A percentile compares a stretch with the other conserved stretches of the same genome.
Conservation (phyloP, 2,888 invertebrate genomes). For the Podabrus alpinus region DNA sequence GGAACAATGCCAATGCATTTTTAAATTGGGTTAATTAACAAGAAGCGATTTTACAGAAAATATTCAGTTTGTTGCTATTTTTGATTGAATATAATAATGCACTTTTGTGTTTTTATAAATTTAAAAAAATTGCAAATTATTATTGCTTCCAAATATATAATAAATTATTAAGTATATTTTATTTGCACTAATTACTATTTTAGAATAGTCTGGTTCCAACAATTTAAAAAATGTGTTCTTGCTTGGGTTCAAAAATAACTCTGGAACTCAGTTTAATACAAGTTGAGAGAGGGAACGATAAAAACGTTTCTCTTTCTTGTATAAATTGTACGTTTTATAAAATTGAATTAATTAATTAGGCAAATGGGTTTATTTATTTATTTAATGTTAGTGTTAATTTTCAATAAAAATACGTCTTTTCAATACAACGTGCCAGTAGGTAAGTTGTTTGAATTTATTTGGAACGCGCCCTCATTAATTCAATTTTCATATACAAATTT, state of each 20-base stretch:
- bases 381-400: background rate
- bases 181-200: background rate
- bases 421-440: constrained; percentile 5
- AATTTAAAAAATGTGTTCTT: constrained; percentile 24
- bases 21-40: background rate
- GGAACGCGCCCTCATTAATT: background rate
- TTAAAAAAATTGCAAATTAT: background rate
- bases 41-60: background rate
- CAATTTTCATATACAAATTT: background rate
- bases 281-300: constrained; percentile 10
- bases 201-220: constrained; percentile 4
- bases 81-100: background rate
- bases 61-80: background rate
- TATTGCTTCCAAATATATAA: background rate
- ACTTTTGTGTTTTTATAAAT: background rate
- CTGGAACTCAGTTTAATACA: constrained; percentile 21
- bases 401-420: background rate
- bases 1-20: background rate
- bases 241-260: constrained; percentile 20
- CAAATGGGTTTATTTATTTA: background rate
- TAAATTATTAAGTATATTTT: background rate
- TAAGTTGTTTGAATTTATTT: constrained; percentile 3
- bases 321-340: background rate
- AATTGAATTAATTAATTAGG: background rate
- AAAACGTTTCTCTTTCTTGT: constrained; percentile 6